These are phyloP conservation scores for Drosophila subsilvestris DNA, from an alignment of 2,888 invertebrate species.

Conservation along the genomic window DNA sequence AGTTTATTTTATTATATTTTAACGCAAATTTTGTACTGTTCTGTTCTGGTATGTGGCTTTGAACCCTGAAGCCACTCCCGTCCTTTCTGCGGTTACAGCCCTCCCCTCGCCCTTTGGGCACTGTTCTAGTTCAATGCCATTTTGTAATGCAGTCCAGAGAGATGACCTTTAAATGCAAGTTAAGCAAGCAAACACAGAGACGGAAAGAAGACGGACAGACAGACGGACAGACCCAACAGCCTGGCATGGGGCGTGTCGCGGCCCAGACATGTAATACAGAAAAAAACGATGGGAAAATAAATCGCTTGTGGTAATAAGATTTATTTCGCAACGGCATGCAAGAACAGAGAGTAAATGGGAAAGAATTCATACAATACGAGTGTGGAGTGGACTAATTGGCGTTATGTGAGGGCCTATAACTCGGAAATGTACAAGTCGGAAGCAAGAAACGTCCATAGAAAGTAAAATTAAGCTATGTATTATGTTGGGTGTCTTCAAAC, in stretches of 20 bases:
- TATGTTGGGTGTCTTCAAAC: too few relatives aligned
- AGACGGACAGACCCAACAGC: constrained; percentile 26
- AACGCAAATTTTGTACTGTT: background rate
- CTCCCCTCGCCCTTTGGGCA: background rate
- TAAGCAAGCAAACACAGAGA: constrained; percentile 37
- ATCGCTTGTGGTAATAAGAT: constrained; percentile 43
- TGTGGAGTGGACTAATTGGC: background rate
- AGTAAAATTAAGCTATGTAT: background rate
- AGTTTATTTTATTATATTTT: background rate
- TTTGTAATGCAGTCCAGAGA: constrained; percentile 22
- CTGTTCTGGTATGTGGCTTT: background rate
- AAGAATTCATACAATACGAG: background rate
- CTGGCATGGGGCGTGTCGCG: constrained; percentile 7
- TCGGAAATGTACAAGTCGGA: background rate
- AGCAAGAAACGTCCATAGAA: background rate
- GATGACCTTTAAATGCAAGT: constrained; percentile 74
- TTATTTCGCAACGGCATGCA: constrained; percentile 43
- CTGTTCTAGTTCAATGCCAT: constrained; percentile 55
- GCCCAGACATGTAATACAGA: constrained; percentile 39
- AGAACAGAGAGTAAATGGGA: constrained; percentile 5
- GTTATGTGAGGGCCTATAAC: background rate
- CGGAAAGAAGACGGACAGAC: constrained; percentile 17
- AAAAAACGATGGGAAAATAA: constrained; percentile 42
- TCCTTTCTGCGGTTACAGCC: constrained; percentile 10
- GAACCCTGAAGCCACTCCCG: background rate